phyloP scores from a whole-genome alignment of 2,888 invertebrate genomes.

The Leptopilina syphax region DNA sequence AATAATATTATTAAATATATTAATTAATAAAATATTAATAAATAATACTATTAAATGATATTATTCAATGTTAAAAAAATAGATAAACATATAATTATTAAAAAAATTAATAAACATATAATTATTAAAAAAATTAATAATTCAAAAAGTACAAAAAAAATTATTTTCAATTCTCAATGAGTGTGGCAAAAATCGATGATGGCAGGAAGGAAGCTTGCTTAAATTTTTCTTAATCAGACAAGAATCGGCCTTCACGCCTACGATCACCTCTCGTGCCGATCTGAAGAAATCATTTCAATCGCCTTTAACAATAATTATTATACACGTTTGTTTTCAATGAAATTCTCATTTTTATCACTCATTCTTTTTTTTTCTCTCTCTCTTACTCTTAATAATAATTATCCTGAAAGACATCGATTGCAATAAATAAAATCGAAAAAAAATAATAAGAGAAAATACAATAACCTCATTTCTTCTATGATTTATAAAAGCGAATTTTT shows the following conservation, averaged over 20 bases:
- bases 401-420: not conserved
- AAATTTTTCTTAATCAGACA: slow-evolving; percentile 49
- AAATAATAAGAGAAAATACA: slow-evolving; percentile 7
- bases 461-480: slow-evolving; percentile 12
- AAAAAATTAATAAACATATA: no score
- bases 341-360: slow-evolving; percentile 42
- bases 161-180: no score
- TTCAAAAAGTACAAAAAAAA: no score
- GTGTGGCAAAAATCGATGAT: slow-evolving; percentile 13
- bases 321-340: slow-evolving; percentile 48
- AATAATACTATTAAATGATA: no score
- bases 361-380: no score
- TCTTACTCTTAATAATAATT: no score
- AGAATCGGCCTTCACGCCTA: slow-evolving; percentile 53
- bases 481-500: no score
- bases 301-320: slow-evolving; percentile 33
- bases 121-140: no score
- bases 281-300: slow-evolving; percentile 41
- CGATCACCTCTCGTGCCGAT: slow-evolving; percentile 40
- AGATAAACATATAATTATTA: no score
- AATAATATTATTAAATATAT: no score
- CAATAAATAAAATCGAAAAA: slow-evolving; percentile 13
- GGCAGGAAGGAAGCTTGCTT: slow-evolving; percentile 46
- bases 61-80: no score
- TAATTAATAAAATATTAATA: no score